These are phyloP conservation scores for Pseudois nayaur DNA, from an alignment of 2,113 vertebrate species.

Conservation along the genomic window DNA sequence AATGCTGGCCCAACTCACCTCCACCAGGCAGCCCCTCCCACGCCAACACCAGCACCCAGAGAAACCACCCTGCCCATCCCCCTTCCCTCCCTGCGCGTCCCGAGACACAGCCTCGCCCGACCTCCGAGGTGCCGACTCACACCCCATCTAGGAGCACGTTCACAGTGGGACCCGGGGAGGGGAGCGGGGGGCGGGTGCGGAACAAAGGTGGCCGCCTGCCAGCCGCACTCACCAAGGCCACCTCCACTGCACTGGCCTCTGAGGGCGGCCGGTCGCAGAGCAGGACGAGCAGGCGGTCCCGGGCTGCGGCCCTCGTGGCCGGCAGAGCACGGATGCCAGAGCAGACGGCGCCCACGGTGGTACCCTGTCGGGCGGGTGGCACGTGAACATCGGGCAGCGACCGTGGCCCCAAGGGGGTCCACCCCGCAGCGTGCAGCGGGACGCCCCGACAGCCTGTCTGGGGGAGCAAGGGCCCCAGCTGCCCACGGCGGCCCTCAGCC, in stretches of 20 bases:
- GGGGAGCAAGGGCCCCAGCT: neutral
- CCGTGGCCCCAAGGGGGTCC: accelerated
- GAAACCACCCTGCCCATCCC: accelerated
- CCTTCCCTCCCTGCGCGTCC: accelerated
- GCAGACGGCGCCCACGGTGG: conserved; percentile 93
- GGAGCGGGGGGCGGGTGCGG: accelerated
- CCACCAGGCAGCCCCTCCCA: accelerated
- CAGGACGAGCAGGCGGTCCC: conserved; percentile 88
- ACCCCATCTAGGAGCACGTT: neutral
- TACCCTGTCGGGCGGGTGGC: conserved; percentile 80
- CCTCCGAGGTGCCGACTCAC: accelerated
- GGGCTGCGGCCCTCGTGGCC: conserved; percentile 85
- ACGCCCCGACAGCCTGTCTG: accelerated
- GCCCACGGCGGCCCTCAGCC: accelerated
- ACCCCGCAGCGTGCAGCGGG: accelerated
- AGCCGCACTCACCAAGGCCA: conserved; percentile 88
- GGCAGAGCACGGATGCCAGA: conserved; percentile 92
- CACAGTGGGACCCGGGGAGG: accelerated
- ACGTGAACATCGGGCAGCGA: accelerated
- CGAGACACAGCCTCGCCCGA: accelerated
- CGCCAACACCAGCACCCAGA: accelerated
- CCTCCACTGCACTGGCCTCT: conserved; percentile 87
- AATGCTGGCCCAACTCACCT: accelerated
- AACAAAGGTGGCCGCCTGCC: too few relatives aligned
- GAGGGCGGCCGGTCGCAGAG: conserved; percentile 90